Percentiles rank a stretch among this genome's conserved stretches.
These are phyloP conservation scores for Papilio elwesi DNA, from an alignment of 2,888 invertebrate genomes.

Conservation along the genomic window DNA sequence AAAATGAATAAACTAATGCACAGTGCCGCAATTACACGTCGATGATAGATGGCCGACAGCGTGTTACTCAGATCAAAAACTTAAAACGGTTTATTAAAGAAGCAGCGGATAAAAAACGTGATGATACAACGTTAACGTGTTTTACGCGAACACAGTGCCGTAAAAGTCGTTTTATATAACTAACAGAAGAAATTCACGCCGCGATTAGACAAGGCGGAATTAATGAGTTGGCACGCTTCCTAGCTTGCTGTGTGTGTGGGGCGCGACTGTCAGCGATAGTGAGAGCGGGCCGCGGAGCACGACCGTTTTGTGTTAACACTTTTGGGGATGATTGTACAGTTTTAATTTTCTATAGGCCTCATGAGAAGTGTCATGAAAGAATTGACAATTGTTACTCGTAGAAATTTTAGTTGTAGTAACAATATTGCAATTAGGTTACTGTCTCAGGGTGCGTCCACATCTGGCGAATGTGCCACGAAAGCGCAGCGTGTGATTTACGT, in stretches of 20 bases:
- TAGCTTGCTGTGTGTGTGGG: background rate
- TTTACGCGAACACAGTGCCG: conserved; percentile 43
- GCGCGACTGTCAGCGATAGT: no score
- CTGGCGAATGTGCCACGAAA: no score
- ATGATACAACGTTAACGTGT: conserved; percentile 38
- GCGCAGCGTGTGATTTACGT: no score
- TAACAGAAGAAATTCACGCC: conserved; percentile 43
- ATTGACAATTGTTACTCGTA: no score
- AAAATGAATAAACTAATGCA: no score
- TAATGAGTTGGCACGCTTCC: conserved; percentile 41
- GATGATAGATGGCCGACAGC: background rate
- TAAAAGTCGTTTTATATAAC: conserved; percentile 40
- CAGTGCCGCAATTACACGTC: background rate
- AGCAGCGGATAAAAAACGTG: conserved; percentile 42
- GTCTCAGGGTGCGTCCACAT: no score
- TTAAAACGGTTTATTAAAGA: conserved; percentile 45
- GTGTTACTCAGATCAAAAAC: conserved; percentile 16
- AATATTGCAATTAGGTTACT: no score
- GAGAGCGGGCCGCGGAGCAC: conserved; percentile 1
- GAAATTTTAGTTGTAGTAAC: no score
- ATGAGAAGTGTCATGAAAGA: no score
- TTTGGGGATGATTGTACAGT: background rate
- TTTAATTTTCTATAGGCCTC: no score
- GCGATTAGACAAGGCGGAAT: conserved; percentile 46
- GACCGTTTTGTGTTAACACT: background rate